Conservation (phyloP, 2,888 invertebrate genomes). For the Diloba caeruleocephala region DNA sequence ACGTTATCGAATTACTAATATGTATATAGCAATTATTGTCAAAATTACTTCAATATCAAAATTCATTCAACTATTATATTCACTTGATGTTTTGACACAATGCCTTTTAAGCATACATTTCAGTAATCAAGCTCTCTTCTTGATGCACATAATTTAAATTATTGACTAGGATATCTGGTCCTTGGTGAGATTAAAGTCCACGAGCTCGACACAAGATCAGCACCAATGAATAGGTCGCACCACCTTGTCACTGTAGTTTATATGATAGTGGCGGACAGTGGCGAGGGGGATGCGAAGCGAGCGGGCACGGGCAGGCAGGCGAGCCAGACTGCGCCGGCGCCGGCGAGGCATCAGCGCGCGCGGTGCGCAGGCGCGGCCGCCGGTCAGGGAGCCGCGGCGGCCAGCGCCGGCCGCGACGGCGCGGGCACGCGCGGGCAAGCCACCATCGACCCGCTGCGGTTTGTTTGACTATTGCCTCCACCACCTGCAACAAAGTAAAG, state of each 20-base stretch:
- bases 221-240: constrained; percentile 20
- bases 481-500: constrained; percentile 67
- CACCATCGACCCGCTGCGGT: constrained; percentile 83
- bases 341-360: constrained; percentile 81
- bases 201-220: constrained; percentile 26
- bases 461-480: constrained; percentile 72
- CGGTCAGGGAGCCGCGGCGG: constrained; percentile 87
- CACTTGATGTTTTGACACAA: constrained; percentile 33
- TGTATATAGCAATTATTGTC: constrained; percentile 63
- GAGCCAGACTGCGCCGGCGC: constrained; percentile 78
- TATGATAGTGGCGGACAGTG: constrained; percentile 65
- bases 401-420: constrained; percentile 79
- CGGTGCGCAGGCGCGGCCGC: constrained; percentile 76
- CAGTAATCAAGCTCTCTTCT: constrained; percentile 20
- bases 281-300: constrained; percentile 63
- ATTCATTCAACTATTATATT: constrained; percentile 38
- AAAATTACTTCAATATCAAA: constrained; percentile 52
- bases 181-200: constrained; percentile 47
- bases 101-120: constrained; percentile 40
- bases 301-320: constrained; percentile 78
- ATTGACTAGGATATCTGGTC: constrained; percentile 55
- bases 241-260: constrained; percentile 23
- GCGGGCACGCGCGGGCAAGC: constrained; percentile 92
- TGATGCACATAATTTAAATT: constrained; percentile 38
- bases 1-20: constrained; percentile 38